Percentiles rank a stretch among this genome's conserved stretches.
Evolutionary conservation across 2,113 vertebrate species (phyloP).

Genomic region (Marmota flaviventris): DNA sequence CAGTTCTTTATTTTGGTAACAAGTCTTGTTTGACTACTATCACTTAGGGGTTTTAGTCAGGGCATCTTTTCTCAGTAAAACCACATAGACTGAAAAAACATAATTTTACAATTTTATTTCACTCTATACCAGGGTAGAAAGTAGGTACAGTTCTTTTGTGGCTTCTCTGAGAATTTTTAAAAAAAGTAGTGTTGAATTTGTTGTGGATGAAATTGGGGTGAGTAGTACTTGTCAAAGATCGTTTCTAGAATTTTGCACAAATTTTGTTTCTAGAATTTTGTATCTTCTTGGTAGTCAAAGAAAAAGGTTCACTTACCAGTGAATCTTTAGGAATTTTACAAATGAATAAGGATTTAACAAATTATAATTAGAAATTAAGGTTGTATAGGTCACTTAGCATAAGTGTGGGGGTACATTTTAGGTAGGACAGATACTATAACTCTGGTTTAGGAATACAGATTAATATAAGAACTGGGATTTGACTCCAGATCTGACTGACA

Average conservation of each 20-base stretch:
- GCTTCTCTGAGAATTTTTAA: slow-evolving; percentile 35
- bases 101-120: slow-evolving; percentile 33
- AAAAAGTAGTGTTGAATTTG: slow-evolving; percentile 11
- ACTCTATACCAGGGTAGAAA: not conserved
- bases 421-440: not conserved
- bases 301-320: not conserved
- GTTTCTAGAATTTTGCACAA: not conserved
- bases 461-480: slow-evolving; percentile 38
- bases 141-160: slow-evolving; percentile 13
- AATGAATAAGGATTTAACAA: slow-evolving; percentile 24
- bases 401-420: not conserved
- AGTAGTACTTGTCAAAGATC: slow-evolving; percentile 7
- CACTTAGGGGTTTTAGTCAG: not conserved
- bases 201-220: slow-evolving; percentile 39
- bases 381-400: not conserved
- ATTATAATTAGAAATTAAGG: slow-evolving; percentile 30
- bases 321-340: slow-evolving; percentile 17
- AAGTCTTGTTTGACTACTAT: not conserved
- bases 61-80: not conserved
- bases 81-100: slow-evolving; percentile 10
- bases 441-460: not conserved
- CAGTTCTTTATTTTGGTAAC: slow-evolving; percentile 7
- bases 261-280: slow-evolving; percentile 9
- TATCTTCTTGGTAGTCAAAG: slow-evolving; percentile 37
- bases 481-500: slow-evolving; percentile 6